Conservation (phyloP, 2,113 vertebrate species). For the Chaetorhynchus papuensis region DNA sequence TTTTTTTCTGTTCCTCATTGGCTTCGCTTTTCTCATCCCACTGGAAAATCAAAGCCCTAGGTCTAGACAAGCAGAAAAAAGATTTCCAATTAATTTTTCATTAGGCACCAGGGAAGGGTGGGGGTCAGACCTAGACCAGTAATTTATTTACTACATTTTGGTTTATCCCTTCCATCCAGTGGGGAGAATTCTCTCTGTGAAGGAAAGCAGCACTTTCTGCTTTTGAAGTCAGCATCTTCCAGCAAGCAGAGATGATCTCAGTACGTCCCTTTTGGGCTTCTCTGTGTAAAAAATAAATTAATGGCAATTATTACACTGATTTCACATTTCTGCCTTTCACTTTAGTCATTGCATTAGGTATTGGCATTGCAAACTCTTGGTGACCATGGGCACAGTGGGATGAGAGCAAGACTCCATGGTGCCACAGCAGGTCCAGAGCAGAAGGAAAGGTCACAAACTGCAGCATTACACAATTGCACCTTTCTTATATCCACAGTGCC, state of each 20-base stretch:
- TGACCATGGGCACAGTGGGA: background rate
- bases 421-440: background rate
- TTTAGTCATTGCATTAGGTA: background rate
- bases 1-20: background rate
- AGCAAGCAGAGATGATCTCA: background rate
- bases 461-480: background rate
- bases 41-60: background rate
- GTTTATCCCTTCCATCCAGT: background rate
- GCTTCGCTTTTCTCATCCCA: background rate
- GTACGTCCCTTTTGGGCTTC: background rate
- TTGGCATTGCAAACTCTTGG: background rate
- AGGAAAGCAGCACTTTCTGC: background rate
- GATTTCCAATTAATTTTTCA: background rate
- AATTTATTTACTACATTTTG: background rate
- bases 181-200: background rate
- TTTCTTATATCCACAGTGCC: background rate
- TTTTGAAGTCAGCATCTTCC: background rate
- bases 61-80: background rate
- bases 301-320: background rate
- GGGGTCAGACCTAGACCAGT: background rate
- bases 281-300: background rate
- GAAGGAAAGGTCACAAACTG: background rate
- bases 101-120: background rate
- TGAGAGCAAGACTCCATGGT: fast-evolving
- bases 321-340: background rate